Base-by-base conservation (phyloP, 1,140 invertebrate genomes). In the Drosophila cardini region DNA sequence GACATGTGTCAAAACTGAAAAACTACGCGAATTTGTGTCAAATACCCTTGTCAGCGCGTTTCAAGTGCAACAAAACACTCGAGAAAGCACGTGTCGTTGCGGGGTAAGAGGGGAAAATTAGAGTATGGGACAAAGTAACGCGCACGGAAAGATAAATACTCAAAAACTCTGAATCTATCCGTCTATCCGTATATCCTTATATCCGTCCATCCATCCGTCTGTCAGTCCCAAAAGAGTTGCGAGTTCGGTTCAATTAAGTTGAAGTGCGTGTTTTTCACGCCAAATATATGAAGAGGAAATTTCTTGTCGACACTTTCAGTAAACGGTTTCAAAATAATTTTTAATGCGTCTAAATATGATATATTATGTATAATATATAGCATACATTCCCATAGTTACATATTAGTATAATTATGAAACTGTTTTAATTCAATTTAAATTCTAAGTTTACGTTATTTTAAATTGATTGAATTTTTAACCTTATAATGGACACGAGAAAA, bases 21-120 rank as follows among this genome's bases (percentile, higher is more conserved):
- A 87, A 87, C 84, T 87, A 87, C 84, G 84, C 84, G 84, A 87
- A 87, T 87, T 87, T 87, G 77, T 87, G 84, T 87, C 84, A 87
- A 87, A 87, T 89, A 89, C 84, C 84, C 84, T 87, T 89, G 84
- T 89, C 84, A 87, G 76, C 74, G 55, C 76, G 64, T 69, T 86
- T 86, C 83, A 87, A 86, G 83, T 87, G 79, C 71, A 78, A 80
- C 63, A 64, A 72, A 46, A 58, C 52, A 61, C 71, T 73, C 48
- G 50, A 73, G 46, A 53, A 40, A 42, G 43, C 60, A 62, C 48
- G 58, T 62, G 57, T 43, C 26, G 57, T 52, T 62, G 38, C 36
- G 11, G 18, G 13, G 13, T 3, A 10, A 5, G 3, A 0, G 16
- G 11, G 21, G 15, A 30, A 10, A 11, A 4, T 7, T 5, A 11